These are phyloP conservation scores for Axis porcinus DNA, from an alignment of 2,113 vertebrate genomes.

Conservation along the genomic window DNA sequence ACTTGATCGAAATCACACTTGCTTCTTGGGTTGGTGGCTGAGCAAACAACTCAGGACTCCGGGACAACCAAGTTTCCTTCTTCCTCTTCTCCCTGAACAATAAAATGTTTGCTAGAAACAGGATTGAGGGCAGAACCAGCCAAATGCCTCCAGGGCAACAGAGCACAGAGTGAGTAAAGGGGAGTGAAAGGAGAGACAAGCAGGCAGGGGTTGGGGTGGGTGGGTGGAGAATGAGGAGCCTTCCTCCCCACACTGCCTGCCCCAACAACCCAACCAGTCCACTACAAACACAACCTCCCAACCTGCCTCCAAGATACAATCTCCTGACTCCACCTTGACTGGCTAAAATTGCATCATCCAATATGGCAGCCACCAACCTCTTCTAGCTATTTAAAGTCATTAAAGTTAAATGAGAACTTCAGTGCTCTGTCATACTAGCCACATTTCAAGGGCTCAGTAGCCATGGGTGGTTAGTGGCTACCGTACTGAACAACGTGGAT, in stretches of 20 bases:
- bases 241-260: no score
- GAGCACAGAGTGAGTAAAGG: neutral
- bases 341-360: neutral
- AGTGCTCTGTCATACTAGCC: neutral
- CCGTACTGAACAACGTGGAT: neutral
- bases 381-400: neutral
- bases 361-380: neutral
- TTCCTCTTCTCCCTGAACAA: neutral
- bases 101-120: neutral
- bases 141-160: neutral
- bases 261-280: neutral
- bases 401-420: neutral
- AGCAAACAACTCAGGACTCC: neutral
- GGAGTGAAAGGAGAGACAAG: neutral
- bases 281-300: neutral
- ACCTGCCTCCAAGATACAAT: neutral
- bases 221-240: neutral
- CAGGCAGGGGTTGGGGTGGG: fast-evolving
- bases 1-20: neutral
- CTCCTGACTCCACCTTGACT: neutral
- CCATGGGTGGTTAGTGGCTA: neutral
- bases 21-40: neutral
- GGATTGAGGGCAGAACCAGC: no score
- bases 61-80: neutral
- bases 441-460: neutral